A percentile compares a stretch with the other conserved stretches of the same genome.
Conservation (phyloP, 2,797 vertebrate species). For the Pitangus sulphuratus region DNA sequence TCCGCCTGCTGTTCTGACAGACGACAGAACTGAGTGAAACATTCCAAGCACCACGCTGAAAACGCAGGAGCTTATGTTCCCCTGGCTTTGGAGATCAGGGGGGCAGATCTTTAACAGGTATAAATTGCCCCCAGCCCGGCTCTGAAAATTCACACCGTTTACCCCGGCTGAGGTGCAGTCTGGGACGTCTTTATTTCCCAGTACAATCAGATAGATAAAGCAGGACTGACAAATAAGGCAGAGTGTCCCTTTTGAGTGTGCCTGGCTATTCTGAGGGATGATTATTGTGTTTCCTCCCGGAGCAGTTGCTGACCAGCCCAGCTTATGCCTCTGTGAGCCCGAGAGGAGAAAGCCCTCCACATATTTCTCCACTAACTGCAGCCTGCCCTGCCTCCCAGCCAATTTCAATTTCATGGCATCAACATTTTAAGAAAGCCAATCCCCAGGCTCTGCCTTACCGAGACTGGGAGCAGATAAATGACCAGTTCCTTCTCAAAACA, state of each 20-base stretch:
- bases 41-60: constrained; percentile 23
- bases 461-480: not conserved
- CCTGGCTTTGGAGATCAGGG: constrained; percentile 47
- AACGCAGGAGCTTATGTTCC: constrained; percentile 34
- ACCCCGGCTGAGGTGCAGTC: not conserved
- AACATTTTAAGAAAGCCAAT: not conserved
- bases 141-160: not conserved
- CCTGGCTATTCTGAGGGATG: not conserved
- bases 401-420: not conserved
- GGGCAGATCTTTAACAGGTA: constrained; percentile 12
- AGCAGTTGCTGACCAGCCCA: not conserved
- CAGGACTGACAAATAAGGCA: not conserved
- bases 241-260: not conserved
- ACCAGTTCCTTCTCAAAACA: constrained; percentile 14
- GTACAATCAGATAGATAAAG: not conserved
- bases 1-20: constrained; percentile 66
- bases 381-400: constrained; percentile 1
- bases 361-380: not conserved
- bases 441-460: not conserved
- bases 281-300: not conserved
- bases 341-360: not conserved
- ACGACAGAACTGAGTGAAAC: constrained; percentile 46
- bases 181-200: not conserved
- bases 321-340: not conserved
- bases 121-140: not conserved